Conservation (phyloP, 2,888 invertebrate genomes). For the Ischnus inquisitorius region DNA sequence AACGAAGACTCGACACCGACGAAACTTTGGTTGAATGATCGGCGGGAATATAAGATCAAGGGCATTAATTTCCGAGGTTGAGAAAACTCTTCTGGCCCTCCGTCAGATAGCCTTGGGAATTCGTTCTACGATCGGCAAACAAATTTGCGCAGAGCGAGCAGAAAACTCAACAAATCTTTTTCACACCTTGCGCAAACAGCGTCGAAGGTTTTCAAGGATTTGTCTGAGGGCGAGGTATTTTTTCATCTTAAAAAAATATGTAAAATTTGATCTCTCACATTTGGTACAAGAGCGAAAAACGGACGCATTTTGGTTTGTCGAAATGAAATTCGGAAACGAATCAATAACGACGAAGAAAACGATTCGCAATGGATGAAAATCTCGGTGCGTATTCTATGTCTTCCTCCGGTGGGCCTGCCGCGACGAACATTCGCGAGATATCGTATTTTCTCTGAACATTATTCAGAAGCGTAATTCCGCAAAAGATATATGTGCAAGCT, state of each 20-base stretch:
- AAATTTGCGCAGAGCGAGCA: no score
- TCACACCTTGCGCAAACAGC: no score
- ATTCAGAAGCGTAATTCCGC: not conserved
- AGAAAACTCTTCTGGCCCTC: conserved; percentile 2
- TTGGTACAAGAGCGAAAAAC: conserved; percentile 19
- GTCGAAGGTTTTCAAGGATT: not conserved
- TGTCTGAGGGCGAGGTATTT: no score
- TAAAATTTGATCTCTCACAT: conserved; percentile 46
- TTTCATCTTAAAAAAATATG: no score
- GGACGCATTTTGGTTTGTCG: conserved; percentile 47
- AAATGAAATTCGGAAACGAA: not conserved
- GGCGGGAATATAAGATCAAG: not conserved
- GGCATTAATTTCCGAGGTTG: not conserved
- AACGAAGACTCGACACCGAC: conserved; percentile 21
- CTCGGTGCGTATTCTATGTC: not conserved
- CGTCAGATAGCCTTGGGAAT: no score
- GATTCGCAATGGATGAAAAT: not conserved
- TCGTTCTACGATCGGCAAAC: no score
- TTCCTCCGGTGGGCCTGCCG: not conserved
- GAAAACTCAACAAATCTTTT: no score
- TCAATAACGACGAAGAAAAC: not conserved
- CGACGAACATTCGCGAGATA: conserved; percentile 6
- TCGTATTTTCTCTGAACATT: conserved; percentile 4
- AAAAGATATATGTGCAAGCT: not conserved
- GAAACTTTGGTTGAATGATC: not conserved